Conservation (phyloP, 2,797 vertebrate species). For the Neosilurus mollespiculum region DNA sequence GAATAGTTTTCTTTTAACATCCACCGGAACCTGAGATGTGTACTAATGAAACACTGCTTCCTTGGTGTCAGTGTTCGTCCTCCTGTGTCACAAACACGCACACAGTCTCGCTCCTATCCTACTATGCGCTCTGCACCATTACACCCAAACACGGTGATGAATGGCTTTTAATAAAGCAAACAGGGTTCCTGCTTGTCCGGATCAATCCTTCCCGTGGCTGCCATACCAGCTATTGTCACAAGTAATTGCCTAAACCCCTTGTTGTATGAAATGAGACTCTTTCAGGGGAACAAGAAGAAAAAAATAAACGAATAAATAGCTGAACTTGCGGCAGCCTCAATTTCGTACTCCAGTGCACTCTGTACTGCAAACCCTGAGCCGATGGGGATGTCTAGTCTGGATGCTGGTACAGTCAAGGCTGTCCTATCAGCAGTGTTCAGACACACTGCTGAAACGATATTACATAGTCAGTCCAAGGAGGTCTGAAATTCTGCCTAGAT, state of each 20-base stretch:
- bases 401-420: constrained; percentile 20
- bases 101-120: constrained; percentile 1
- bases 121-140: constrained; percentile 40
- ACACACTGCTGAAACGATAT: neutral
- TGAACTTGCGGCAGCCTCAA: constrained; percentile 53
- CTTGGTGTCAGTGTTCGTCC: constrained; percentile 8
- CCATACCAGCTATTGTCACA: constrained; percentile 56
- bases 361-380: constrained; percentile 35
- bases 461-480: neutral
- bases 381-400: constrained; percentile 31
- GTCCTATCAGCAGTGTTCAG: constrained; percentile 10
- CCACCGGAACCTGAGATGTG: constrained; percentile 29
- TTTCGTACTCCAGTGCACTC: constrained; percentile 55
- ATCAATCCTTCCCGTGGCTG: constrained; percentile 56
- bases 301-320: constrained; percentile 37
- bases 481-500: neutral
- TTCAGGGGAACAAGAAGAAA: constrained; percentile 27
- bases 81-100: constrained; percentile 18
- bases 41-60: constrained; percentile 29
- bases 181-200: constrained; percentile 56
- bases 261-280: constrained; percentile 54
- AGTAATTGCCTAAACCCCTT: constrained; percentile 57
- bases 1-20: constrained; percentile 39
- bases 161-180: constrained; percentile 63
- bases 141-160: constrained; percentile 56